phyloP scores from a whole-genome alignment of 1,140 invertebrate species.

The Anastatus disparis region DNA sequence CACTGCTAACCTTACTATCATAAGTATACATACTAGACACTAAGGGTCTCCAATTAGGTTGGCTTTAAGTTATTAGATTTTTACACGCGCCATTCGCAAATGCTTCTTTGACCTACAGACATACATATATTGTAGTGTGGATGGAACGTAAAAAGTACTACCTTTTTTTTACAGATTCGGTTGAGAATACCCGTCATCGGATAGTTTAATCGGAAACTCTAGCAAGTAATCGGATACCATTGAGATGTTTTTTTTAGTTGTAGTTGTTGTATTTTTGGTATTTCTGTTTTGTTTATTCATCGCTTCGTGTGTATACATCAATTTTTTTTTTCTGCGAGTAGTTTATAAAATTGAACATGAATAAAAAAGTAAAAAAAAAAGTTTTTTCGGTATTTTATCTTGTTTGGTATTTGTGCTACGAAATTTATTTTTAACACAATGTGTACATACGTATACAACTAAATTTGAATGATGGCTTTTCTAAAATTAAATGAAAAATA shows the following conservation, averaged over 20 bases:
- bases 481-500: no score
- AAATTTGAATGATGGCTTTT: neutral
- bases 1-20: constrained; percentile 3
- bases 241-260: neutral
- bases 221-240: constrained; percentile 23
- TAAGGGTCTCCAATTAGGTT: constrained; percentile 56
- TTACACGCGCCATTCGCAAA: constrained; percentile 9
- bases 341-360: neutral
- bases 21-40: constrained; percentile 45
- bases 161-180: neutral
- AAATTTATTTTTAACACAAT: no score
- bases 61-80: constrained; percentile 54
- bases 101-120: neutral
- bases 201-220: constrained; percentile 33
- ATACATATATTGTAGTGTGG: no score
- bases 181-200: constrained; percentile 2
- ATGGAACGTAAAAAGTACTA: neutral
- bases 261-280: neutral
- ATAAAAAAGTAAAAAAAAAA: no score
- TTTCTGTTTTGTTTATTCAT: neutral
- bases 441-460: neutral
- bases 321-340: neutral
- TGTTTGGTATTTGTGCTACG: no score
- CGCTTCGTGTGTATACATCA: no score
- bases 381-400: no score